These are phyloP conservation scores for Sericinus montela DNA, from an alignment of 2,888 invertebrate species.

Conservation along the genomic window DNA sequence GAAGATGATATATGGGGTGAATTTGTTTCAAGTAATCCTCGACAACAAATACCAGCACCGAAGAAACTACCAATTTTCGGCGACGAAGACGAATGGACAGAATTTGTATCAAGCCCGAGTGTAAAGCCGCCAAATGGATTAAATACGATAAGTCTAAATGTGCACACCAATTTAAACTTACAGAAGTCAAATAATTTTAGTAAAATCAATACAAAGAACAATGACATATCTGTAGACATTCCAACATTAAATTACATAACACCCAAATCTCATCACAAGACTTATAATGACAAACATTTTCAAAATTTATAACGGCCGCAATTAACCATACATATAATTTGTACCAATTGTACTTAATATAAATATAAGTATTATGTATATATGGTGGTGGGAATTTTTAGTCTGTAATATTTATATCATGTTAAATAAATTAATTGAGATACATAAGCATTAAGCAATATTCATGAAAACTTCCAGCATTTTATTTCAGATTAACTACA, in stretches of 20 bases:
- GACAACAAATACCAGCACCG: conserved; percentile 38
- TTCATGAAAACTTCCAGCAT: conserved; percentile 3
- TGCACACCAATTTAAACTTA: conserved; percentile 61
- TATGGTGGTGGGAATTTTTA: conserved; percentile 48
- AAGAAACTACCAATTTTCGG: conserved; percentile 46
- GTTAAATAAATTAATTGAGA: conserved; percentile 15
- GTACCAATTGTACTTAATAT: conserved; percentile 56
- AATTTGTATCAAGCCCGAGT: conserved; percentile 68
- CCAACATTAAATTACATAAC: conserved; percentile 70
- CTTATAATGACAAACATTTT: conserved; percentile 66
- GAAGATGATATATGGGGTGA: conserved; percentile 82
- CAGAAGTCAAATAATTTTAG: conserved; percentile 47
- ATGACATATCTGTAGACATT: conserved; percentile 55
- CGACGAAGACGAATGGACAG: conserved; percentile 74
- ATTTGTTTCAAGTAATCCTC: conserved; percentile 76
- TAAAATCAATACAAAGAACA: conserved; percentile 46
- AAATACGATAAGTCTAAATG: conserved; percentile 70
- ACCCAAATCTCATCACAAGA: conserved; percentile 55
- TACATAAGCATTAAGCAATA: conserved; percentile 1
- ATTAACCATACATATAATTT: conserved; percentile 29
- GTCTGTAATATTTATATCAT: conserved; percentile 34
- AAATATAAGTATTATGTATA: conserved; percentile 43
- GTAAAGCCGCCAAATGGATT: conserved; percentile 65
- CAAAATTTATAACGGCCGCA: conserved; percentile 73
- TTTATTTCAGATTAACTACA: not conserved